Conservation (phyloP, 2,113 vertebrate genomes). For the Peromyscus polionotus region DNA sequence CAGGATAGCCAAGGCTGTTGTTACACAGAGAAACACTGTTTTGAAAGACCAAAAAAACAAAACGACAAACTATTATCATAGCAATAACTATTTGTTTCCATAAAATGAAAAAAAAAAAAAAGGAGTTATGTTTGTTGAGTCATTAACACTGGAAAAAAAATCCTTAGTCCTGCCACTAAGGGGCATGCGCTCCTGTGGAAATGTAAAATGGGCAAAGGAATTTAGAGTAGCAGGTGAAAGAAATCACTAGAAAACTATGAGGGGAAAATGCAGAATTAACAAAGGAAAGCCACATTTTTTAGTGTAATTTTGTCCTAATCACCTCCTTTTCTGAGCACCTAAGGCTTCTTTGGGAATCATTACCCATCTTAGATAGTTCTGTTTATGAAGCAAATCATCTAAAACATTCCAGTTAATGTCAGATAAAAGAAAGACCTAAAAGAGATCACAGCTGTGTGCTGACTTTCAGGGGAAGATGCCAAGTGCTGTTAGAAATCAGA, state of each 20-base stretch:
- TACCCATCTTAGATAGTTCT: not conserved
- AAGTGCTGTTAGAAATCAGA: not conserved
- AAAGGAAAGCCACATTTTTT: conserved; percentile 11
- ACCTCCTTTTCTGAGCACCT: not conserved
- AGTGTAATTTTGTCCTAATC: not conserved
- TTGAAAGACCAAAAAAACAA: not conserved
- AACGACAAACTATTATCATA: not conserved
- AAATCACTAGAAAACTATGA: not conserved
- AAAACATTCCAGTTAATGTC: not conserved
- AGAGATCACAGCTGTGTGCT: not conserved
- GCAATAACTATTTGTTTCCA: not conserved
- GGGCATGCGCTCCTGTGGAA: not conserved
- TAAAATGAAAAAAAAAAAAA: not conserved
- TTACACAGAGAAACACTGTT: not conserved
- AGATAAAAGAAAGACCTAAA: not conserved
- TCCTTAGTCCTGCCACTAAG: conserved; percentile 36
- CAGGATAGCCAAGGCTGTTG: not conserved
- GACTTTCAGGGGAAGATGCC: not conserved
- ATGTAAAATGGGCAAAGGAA: conserved; percentile 7
- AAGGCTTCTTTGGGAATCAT: not conserved
- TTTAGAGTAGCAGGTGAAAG: not conserved
- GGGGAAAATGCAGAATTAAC: not conserved
- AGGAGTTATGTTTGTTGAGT: not conserved
- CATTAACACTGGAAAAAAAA: conserved; percentile 36
- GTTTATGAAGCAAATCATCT: conserved; percentile 47